Evolutionary conservation across 2,888 invertebrate genomes (phyloP).

Genomic region (Harmothoe impar): DNA sequence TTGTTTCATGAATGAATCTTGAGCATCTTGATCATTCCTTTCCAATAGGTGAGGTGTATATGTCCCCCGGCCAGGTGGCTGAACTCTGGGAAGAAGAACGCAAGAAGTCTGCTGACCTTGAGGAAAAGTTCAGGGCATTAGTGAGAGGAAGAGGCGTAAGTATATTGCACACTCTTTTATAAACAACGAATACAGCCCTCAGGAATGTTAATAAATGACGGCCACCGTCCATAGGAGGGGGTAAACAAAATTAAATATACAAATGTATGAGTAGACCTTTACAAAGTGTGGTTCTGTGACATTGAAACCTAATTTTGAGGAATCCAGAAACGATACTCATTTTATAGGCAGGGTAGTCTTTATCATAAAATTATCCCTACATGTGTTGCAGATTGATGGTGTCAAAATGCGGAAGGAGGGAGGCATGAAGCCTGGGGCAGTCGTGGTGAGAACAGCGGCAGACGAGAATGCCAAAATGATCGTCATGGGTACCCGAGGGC

Average conservation of each 20-base stretch:
- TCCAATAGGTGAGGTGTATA: slow-evolving; percentile 64
- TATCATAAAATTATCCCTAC: not conserved
- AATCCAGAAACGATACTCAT: no score
- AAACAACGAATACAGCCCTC: no score
- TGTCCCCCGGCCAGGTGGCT: slow-evolving; percentile 64
- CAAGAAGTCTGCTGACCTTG: slow-evolving; percentile 60
- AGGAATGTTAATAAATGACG: no score
- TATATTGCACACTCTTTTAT: no score
- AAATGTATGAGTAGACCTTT: no score
- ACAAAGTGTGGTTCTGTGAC: no score
- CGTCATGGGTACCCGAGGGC: slow-evolving; percentile 60
- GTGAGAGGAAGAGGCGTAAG: slow-evolving; percentile 63
- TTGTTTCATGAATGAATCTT: no score
- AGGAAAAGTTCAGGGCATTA: slow-evolving; percentile 55
- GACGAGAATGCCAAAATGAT: slow-evolving; percentile 62
- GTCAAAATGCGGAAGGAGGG: slow-evolving; percentile 59
- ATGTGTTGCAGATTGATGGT: slow-evolving; percentile 5
- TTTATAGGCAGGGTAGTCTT: no score
- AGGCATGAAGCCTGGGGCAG: slow-evolving; percentile 57
- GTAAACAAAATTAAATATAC: no score
- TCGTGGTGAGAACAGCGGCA: slow-evolving; percentile 46
- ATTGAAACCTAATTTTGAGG: no score
- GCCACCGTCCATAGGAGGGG: no score
- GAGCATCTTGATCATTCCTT: no score
- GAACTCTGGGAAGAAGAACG: slow-evolving; percentile 67